A percentile compares a stretch with the other conserved stretches of the same genome.
These are phyloP conservation scores for Orius laevigatus DNA, from an alignment of 1,140 invertebrate genomes.

Conservation along the genomic window DNA sequence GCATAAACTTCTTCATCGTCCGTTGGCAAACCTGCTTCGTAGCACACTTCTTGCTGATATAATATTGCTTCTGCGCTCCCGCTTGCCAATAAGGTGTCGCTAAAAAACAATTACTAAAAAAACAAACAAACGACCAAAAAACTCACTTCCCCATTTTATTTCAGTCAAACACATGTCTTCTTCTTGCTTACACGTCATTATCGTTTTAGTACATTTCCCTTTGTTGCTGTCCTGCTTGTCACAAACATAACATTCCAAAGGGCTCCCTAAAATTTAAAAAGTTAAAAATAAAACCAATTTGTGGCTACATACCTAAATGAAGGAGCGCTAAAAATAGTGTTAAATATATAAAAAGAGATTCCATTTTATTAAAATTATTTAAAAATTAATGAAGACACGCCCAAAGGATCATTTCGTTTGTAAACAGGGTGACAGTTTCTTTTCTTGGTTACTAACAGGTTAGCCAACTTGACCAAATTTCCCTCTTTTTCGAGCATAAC, in stretches of 20 bases:
- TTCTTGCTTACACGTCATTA: conserved; percentile 71
- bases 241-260: conserved; percentile 90
- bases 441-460: too few species aligned
- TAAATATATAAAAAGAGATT: too few species aligned
- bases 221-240: conserved; percentile 78
- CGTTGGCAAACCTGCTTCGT: conserved; percentile 60
- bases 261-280: too few species aligned
- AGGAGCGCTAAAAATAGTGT: too few species aligned
- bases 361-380: too few species aligned
- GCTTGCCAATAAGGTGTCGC: conserved; percentile 81
- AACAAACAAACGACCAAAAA: background rate
- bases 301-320: too few species aligned
- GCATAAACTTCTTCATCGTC: conserved; percentile 47
- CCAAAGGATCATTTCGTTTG: too few species aligned
- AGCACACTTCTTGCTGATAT: conserved; percentile 82
- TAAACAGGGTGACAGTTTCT: too few species aligned
- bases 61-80: conserved; percentile 84
- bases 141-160: conserved; percentile 74
- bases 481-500: too few species aligned
- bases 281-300: too few species aligned
- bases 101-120: conserved; percentile 7
- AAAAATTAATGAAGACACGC: too few species aligned
- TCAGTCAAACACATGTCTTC: conserved; percentile 80
- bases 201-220: conserved; percentile 85
- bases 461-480: too few species aligned